Base-by-base conservation (phyloP, 1,140 invertebrate genomes). In the Caerostris extrusa region DNA sequence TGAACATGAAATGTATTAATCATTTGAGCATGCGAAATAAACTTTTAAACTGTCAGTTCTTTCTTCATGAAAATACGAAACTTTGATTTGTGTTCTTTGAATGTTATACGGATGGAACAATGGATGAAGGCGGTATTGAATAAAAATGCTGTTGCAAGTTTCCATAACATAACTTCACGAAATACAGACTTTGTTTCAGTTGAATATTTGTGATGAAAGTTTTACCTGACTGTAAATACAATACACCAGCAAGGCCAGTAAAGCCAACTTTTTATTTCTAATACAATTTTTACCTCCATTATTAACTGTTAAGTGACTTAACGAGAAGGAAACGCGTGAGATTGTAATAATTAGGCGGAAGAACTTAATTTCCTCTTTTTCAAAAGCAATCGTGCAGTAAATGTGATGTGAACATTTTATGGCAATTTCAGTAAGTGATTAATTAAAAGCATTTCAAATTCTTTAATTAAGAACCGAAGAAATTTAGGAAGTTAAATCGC, bases 1-100 rank as follows among this genome's bases (percentile, higher is more conserved):
- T 53, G 34, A 77, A 77, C 14, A 77, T 19, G 53, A 77, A 77
- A 77, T 50, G 71, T 77, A 77, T 77, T 34, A 77, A 77, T 77
- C 71, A 50, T 7, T 50, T 67, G n/a, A 12, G 71, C 71, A 50
- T 50, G 71, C 7, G 71, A 77, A 77, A 77, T 77, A 77, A 77
- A 77, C 53, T 77, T 50, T 12, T 12, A 12, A 50, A 10, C 34
- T 50, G 71, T 77, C 71, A 53, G 7, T 5, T 53, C 8, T 77
- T 12, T 67, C 34, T 12, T 53, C 10, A 12, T 34, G 71, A 77
- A 5, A 4, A 50, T 5, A 77, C 71, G 71, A 12, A 12, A 50
- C 53, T 77, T 77, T 77, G 71, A 77, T 77, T 77, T 77, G 53
- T 53, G 34, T 53, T 12, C 71, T 50, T 14, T 3, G 8, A 77